Evolutionary conservation across 2,888 invertebrate species (phyloP), one percentile per base, ranked within the genome.

Genomic region (Agonopterix subpropinquella): DNA sequence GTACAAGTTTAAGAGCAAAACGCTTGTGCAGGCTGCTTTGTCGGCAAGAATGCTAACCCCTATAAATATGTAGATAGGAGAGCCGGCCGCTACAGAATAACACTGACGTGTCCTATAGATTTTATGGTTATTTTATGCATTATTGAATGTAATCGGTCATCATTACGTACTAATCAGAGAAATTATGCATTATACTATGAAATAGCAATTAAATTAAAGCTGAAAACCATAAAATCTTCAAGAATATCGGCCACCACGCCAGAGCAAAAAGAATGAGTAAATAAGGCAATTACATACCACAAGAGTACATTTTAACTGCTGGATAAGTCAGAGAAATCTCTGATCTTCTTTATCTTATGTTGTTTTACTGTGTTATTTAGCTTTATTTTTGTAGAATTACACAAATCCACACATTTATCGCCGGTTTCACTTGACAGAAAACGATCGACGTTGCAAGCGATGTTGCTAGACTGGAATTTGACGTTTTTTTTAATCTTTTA

Each of bases 61-160:
- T 28, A 28, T 28, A 28, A 28, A 28, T 28, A 28, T 28, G 28
- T 5, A 28, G 28, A 39, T 39, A n/a, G 39, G 39, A 18, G 39
- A 9, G 39, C 39, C 39, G 39, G 39, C 39, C 39, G 39, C 39
- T 7, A 28, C 28, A 28, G 28, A 7, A 9, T 59, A 65, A 59
- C 64, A 71, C 62, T 80, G 81, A 81, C 81, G 81, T 82, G 83
- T 82, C 80, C 80, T 41, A 48, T 55, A 50, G 43, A 45, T 45
- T 50, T 51, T 36, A 50, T 55, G 42, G 35, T 36, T 48, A 44
- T 45, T 41, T 43, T 5, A 11, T 9, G 13, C 37, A 49, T 7
- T 36, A 45, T 7, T 8, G 8, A 44, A 37, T 10, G n/a, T 39
- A 43, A 36, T 18, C 2, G 36, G 13, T 8, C 11, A 35, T 36